Base-by-base conservation (phyloP, 2,113 vertebrate genomes). In the Synodontis membranacea region DNA sequence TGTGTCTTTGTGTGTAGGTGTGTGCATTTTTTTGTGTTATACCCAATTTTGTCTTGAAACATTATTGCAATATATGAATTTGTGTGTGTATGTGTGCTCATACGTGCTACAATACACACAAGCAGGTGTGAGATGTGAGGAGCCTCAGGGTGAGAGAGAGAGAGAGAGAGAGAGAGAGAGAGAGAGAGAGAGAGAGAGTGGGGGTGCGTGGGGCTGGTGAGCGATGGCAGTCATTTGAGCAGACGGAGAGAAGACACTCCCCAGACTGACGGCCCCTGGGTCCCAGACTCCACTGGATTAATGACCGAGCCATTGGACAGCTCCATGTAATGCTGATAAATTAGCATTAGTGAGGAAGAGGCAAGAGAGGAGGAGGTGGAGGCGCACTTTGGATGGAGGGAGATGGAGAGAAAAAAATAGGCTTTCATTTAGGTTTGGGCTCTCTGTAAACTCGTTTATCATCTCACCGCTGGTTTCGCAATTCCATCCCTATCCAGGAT, bases 311-410 rank as follows among this genome's bases (percentile, higher is more conserved):
- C 91, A 92, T 92, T 91, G 93, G 94, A 95, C 94, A 93, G 94
- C 92, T 91, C 93, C 87, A 91, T 94, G 92, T 96, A 95, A 96
- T 95, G 90, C 92, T 95, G 95, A 96, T 95, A 93, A 95, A 96
- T 95, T 94, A 94, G 93, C 94, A 95, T 95, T 95, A 94, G 92
- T 90, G 90, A 89, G 89, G 84, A 91, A 91, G 91, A 92, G 89
- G 93, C 82, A 84, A 80, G 88, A 89, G 72, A 31, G 87, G 83
- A 83, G 62, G 70, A 80, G 68, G 31, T 46, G 42, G 80, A 80
- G 85, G 86, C 64, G 37, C 44, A 80, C 58, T 76, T 84, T 78
- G 48, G 39, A 44, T 34, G 42, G 54, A 44, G 19, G 85, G 82
- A 42, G 66, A 83, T 46, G 48, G 56, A 66, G 34, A 31, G 86